Percentiles rank a stretch among this genome's conserved stretches.
These are phyloP conservation scores for Tenthredo livida DNA, from an alignment of 2,888 invertebrate genomes.

Conservation along the genomic window DNA sequence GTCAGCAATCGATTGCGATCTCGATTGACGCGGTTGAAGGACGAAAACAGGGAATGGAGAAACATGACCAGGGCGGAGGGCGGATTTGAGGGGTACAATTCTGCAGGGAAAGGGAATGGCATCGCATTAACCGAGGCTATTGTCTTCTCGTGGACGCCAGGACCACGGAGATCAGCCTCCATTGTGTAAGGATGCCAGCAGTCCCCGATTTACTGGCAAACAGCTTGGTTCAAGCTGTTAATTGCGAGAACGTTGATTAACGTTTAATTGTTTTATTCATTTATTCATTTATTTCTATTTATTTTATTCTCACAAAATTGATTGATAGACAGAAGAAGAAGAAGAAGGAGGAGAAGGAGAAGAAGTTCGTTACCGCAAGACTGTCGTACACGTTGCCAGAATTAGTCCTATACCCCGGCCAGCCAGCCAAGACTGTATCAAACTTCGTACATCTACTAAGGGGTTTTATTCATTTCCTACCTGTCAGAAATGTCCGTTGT, in stretches of 20 bases:
- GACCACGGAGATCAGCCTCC: constrained; percentile 60
- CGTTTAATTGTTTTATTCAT: constrained; percentile 48
- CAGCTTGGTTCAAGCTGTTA: constrained; percentile 64
- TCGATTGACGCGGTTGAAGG: constrained; percentile 8
- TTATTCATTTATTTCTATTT: neutral
- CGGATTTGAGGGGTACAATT: neutral
- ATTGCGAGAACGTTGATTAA: constrained; percentile 58
- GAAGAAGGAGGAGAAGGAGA: neutral
- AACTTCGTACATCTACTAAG: neutral
- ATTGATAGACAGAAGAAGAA: too few species aligned
- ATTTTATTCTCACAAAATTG: neutral
- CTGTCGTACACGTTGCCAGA: neutral
- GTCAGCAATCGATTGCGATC: constrained; percentile 31
- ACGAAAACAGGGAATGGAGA: constrained; percentile 32
- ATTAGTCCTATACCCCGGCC: neutral
- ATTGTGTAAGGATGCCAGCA: constrained; percentile 62
- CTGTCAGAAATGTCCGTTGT: constrained; percentile 22
- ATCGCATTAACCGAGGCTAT: constrained; percentile 67
- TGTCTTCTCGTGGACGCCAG: constrained; percentile 63
- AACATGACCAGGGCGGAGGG: constrained; percentile 33
- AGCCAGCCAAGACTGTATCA: neutral
- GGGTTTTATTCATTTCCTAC: constrained; percentile 33
- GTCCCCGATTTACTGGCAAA: constrained; percentile 64
- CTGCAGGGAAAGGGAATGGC: constrained; percentile 45
- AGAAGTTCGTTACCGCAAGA: neutral